Evolutionary conservation across 2,113 vertebrate species (phyloP).

Genomic region (Balaeniceps rex): DNA sequence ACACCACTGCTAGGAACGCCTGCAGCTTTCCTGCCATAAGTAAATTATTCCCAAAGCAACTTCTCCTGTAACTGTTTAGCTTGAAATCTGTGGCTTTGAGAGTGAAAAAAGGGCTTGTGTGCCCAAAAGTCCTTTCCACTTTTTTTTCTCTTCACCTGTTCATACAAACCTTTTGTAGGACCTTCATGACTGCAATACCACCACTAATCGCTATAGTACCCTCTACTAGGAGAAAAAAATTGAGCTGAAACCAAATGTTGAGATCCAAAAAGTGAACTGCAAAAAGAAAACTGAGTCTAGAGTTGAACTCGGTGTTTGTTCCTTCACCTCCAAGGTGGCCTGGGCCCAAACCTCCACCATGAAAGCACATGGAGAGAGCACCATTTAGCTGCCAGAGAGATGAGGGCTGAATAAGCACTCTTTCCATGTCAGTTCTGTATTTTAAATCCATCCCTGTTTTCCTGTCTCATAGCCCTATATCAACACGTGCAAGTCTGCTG

Average conservation of each 20-base stretch:
- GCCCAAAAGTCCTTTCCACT: neutral
- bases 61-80: neutral
- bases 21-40: neutral
- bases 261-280: neutral
- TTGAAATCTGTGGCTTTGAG: neutral
- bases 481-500: neutral
- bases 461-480: neutral
- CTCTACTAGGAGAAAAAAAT: neutral
- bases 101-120: neutral
- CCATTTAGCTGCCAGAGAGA: neutral
- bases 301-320: neutral
- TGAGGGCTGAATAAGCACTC: neutral
- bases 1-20: neutral
- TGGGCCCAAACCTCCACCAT: neutral
- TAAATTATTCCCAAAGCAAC: neutral
- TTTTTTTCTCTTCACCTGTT: neutral
- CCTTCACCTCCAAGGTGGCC: neutral
- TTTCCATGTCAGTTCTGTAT: neutral
- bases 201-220: neutral
- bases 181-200: neutral
- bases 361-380: neutral
- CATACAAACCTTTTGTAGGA: neutral
- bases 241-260: neutral
- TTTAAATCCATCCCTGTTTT: neutral
- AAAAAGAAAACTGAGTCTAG: neutral